Base-by-base conservation (phyloP, 1,140 invertebrate species). In the Tribolium castaneum region DNA sequence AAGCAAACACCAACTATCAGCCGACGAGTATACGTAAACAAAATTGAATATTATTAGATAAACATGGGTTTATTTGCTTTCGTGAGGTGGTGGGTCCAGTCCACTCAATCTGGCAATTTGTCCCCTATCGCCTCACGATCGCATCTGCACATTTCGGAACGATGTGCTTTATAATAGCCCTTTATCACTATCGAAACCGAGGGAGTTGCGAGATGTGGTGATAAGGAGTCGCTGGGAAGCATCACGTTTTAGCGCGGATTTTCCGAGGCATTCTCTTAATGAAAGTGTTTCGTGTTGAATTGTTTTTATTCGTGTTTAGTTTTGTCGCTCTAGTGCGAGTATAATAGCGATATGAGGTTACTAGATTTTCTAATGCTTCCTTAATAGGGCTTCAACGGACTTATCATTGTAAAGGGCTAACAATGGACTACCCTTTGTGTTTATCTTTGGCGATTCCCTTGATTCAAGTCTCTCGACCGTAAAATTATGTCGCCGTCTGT, bases 291-390 rank as follows among this genome's bases (percentile, higher is more conserved):
- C 25, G 56, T 35, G 59, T 16, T 66, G 16, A 66, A 34, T 66
- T 66, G 59, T 66, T 66, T 66, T 66, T 66, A 66, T 39, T 66
- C 59, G 59, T 66, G 30, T 66, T n/a, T 10, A 35, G 59, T 34
- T 66, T 35, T 14, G 14, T 9, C 14, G 13, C 3, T 62, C 25
- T 35, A 66, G 16, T 30, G 19, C 30, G 25, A 25, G 10, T 34
- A 66, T 66, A 66, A 66, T 66, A 66, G 59, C 25, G 30, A 66
- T 66, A 66, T 66, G 22, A 39, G 34, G 59, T 66, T 30, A 14
- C 59, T 39, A 14, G 59, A 66, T 66, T 34, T 66, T 66, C 25
- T 66, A 66, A 66, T 66, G 59, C 59, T 66, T 66, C 59, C 59
- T 66, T 66, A 66, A 66, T 66, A 66, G 59, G 30, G 59, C 59